A percentile compares a stretch with the other conserved stretches of the same genome.
phyloP scores from a whole-genome alignment of 1,140 invertebrate species.

The Amphibalanus amphitrite region DNA sequence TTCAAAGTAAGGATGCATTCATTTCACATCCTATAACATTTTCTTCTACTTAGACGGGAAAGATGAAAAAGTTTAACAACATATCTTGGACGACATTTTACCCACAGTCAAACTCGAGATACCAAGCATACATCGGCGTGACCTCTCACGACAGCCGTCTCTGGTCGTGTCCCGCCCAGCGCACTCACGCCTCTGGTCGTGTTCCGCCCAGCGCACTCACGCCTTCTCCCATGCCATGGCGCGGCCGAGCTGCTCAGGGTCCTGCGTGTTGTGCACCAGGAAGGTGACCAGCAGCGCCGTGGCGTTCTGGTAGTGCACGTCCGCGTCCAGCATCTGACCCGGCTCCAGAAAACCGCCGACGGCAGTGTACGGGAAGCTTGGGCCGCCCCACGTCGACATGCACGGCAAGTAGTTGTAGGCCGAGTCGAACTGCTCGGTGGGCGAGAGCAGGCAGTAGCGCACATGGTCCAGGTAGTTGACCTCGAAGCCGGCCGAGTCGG shows the following conservation, averaged over 20 bases:
- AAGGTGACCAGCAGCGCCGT: conserved; percentile 75
- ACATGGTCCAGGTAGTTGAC: conserved; percentile 39
- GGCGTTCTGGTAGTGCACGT: conserved; percentile 47
- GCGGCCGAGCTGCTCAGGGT: conserved; percentile 42
- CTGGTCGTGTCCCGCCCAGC: no score
- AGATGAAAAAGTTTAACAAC: no score
- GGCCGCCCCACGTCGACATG: conserved; percentile 69
- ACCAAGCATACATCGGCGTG: no score
- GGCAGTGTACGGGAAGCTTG: conserved; percentile 73
- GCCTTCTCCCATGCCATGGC: conserved; percentile 79
- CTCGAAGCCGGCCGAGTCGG: conserved; percentile 30
- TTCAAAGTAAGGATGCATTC: no score
- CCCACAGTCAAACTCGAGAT: no score
- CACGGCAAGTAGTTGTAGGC: neutral
- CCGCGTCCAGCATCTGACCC: conserved; percentile 20
- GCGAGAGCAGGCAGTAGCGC: neutral
- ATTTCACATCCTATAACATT: no score
- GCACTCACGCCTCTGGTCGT: no score
- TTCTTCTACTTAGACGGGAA: no score
- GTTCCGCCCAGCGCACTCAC: no score
- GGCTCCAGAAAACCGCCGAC: conserved; percentile 70
- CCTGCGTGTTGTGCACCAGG: conserved; percentile 73
- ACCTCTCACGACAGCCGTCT: no score
- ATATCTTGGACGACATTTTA: no score
- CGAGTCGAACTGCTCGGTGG: neutral